A percentile compares a stretch with the other conserved stretches of the same genome.
Evolutionary conservation across 2,113 vertebrate species (phyloP).

Genomic region (Cichladusa arquata): DNA sequence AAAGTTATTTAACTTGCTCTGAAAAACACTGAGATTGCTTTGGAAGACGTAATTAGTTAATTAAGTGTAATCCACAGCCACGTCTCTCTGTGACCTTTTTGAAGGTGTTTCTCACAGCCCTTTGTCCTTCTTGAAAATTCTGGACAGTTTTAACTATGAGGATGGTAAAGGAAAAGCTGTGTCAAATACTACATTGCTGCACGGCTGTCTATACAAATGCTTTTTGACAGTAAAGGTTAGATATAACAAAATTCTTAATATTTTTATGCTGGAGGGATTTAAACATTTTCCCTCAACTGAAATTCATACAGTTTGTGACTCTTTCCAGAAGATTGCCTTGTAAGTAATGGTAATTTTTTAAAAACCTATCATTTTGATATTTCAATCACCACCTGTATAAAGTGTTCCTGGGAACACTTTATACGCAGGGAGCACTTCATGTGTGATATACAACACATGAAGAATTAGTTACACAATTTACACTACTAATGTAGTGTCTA

Average conservation of each 20-base stretch:
- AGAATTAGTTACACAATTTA: background rate
- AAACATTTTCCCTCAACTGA: background rate
- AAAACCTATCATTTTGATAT: slow-evolving; percentile 2
- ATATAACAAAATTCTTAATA: background rate
- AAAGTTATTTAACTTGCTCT: background rate
- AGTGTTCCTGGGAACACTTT: background rate
- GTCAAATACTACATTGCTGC: background rate
- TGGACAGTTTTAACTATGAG: background rate
- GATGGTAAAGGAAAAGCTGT: background rate
- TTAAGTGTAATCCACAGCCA: background rate
- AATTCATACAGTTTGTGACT: background rate
- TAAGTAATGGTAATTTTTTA: slow-evolving; percentile 9
- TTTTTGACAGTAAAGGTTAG: background rate
- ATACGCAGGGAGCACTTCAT: background rate
- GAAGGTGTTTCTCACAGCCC: background rate
- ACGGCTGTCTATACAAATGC: background rate
- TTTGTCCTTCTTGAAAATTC: background rate
- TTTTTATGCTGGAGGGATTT: background rate
- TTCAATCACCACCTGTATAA: background rate
- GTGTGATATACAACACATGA: background rate
- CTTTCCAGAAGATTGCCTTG: background rate
- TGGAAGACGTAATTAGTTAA: background rate
- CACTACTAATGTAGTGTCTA: too few relatives aligned
- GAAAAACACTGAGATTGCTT: background rate
- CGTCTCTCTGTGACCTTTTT: background rate